phyloP scores from a whole-genome alignment of 1,140 invertebrate species.

The Reticulitermes speratus region DNA sequence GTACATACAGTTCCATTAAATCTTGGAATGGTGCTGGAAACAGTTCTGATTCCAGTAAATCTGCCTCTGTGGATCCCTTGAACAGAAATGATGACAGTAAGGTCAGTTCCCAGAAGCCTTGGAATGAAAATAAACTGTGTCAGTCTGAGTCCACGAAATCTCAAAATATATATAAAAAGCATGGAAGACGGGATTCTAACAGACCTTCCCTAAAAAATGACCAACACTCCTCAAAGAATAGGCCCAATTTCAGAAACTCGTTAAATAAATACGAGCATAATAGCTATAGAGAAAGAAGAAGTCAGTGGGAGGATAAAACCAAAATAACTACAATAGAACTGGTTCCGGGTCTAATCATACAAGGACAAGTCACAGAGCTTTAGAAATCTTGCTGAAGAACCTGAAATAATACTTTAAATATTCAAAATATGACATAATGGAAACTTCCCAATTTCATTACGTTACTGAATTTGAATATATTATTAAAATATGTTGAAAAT shows the following conservation, averaged over 20 bases:
- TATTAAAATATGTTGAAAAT: too few relatives aligned
- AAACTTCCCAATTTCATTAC: too few relatives aligned
- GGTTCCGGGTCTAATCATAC: conserved; percentile 63
- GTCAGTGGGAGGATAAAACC: not conserved
- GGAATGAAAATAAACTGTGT: not conserved
- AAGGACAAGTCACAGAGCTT: conserved; percentile 66
- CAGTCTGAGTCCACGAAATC: not conserved
- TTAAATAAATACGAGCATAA: not conserved
- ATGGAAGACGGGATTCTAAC: not conserved
- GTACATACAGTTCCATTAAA: not conserved
- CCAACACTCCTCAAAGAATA: too few relatives aligned
- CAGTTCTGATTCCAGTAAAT: not conserved
- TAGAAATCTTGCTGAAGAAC: conserved; percentile 38
- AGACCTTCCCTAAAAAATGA: too few relatives aligned
- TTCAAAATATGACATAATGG: too few relatives aligned
- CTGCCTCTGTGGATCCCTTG: not conserved
- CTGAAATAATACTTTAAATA: too few relatives aligned
- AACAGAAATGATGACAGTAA: not conserved
- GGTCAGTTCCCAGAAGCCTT: not conserved
- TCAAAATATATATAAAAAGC: not conserved
- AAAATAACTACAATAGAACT: conserved; percentile 50
- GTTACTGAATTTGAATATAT: too few relatives aligned
- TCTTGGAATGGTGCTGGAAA: not conserved
- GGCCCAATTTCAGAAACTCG: not conserved
- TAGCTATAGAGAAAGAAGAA: not conserved